These are phyloP conservation scores for Peromyscus attwateri DNA, from an alignment of 2,797 vertebrate species.

Conservation along the genomic window DNA sequence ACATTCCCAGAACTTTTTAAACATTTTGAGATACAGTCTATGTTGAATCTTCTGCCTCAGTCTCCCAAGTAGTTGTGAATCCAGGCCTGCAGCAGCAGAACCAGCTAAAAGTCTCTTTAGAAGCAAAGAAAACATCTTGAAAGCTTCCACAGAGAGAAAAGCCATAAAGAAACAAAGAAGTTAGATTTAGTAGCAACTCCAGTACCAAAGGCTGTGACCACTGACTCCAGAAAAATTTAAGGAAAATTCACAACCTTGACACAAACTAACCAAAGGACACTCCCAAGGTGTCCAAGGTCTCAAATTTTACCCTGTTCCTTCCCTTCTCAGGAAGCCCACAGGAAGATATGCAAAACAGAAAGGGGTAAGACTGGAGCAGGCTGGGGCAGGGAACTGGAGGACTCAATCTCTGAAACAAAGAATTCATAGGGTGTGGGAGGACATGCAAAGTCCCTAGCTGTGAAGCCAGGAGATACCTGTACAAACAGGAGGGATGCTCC, in stretches of 20 bases:
- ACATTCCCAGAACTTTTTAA: no score
- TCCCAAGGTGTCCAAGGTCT: background rate
- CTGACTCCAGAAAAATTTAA: background rate
- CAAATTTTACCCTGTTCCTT: background rate
- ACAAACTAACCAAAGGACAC: background rate
- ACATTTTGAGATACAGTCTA: background rate
- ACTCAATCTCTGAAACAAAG: background rate
- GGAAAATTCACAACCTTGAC: background rate
- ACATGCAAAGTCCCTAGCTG: background rate
- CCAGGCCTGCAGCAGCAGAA: background rate
- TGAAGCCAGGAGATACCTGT: background rate
- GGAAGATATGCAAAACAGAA: background rate
- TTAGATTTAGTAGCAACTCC: background rate
- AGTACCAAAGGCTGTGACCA: background rate
- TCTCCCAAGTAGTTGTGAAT: background rate
- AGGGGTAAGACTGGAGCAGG: background rate
- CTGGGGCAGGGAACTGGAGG: background rate
- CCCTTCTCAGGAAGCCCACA: background rate
- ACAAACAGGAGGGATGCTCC: no score
- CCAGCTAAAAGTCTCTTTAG: background rate
- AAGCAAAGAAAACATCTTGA: background rate
- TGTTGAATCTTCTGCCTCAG: background rate
- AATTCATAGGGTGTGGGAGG: no score
- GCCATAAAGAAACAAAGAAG: slow-evolving; percentile 3
- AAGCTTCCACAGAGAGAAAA: slow-evolving; percentile 9